A percentile compares a stretch with the other conserved stretches of the same genome.
phyloP scores from a whole-genome alignment of 2,113 vertebrate genomes.

The Dascyllus trimaculatus region DNA sequence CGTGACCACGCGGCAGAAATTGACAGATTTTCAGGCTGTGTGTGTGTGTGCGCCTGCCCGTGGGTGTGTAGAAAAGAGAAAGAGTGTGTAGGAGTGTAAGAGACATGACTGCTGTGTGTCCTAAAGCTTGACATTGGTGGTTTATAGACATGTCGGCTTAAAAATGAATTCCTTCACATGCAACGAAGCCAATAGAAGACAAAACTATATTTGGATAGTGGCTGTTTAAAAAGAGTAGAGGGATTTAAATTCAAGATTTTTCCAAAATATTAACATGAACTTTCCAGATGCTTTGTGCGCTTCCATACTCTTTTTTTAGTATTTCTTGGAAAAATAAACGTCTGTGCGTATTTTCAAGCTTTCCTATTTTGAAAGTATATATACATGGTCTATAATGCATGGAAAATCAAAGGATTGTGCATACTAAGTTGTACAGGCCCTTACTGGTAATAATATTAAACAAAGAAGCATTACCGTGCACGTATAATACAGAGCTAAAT shows the following conservation, averaged over 20 bases:
- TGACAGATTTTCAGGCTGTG: slow-evolving; percentile 88
- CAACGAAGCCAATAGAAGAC: slow-evolving; percentile 16
- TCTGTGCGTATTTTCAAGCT: background rate
- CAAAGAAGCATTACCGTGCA: background rate
- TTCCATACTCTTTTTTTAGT: slow-evolving; percentile 3
- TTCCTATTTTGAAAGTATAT: background rate
- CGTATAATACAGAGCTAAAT: slow-evolving; percentile 25
- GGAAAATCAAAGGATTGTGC: background rate
- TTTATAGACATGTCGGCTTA: slow-evolving; percentile 63
- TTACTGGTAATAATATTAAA: slow-evolving; percentile 16
- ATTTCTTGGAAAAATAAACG: background rate
- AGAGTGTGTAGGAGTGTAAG: slow-evolving; percentile 58
- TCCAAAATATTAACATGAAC: slow-evolving; percentile 18
- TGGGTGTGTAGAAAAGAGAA: slow-evolving; percentile 32
- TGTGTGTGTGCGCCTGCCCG: background rate
- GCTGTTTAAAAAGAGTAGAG: slow-evolving; percentile 3
- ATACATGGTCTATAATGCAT: no score
- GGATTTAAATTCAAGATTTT: slow-evolving; percentile 29
- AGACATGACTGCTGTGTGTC: slow-evolving; percentile 68
- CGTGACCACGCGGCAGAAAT: slow-evolving; percentile 95
- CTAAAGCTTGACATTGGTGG: slow-evolving; percentile 77
- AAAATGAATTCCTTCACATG: slow-evolving; percentile 68
- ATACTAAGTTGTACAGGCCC: background rate
- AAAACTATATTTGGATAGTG: slow-evolving; percentile 10
- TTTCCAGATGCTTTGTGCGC: slow-evolving; percentile 16